These are phyloP conservation scores for Geodia barretti DNA, from an alignment of 37 sponge, comb jelly and placozoan species.

Conservation along the genomic window DNA sequence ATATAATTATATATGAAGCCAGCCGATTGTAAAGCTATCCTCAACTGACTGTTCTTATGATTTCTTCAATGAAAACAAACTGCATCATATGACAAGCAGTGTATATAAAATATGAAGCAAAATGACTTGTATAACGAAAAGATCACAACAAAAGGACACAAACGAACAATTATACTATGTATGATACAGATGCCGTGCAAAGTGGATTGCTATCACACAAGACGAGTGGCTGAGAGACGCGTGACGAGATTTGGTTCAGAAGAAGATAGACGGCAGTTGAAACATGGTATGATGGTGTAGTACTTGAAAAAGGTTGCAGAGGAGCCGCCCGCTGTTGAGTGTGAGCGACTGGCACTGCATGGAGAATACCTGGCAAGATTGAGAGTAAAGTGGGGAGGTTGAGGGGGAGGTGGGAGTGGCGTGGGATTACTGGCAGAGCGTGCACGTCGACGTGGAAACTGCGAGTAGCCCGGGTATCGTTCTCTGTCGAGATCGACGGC, in stretches of 20 bases:
- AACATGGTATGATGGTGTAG: conserved; percentile 7
- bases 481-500: background rate
- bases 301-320: background rate
- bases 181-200: no score
- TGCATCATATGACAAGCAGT: no score
- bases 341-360: background rate
- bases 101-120: no score
- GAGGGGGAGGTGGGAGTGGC: background rate
- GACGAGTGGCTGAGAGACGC: background rate
- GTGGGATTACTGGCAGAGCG: conserved; percentile 38
- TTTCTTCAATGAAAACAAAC: no score
- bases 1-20: no score
- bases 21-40: no score
- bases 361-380: conserved; percentile 3
- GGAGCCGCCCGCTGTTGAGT: background rate
- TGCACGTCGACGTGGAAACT: background rate
- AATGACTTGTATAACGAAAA: no score
- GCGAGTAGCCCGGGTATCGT: background rate
- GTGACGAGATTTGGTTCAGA: conserved; percentile 20
- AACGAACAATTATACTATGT: no score
- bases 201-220: no score
- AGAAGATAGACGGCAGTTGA: conserved; percentile 9
- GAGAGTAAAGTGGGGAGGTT: conserved; percentile 8
- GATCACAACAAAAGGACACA: no score
- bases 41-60: no score